A percentile compares a stretch with the other conserved stretches of the same genome.
Conservation (phyloP, 2,113 vertebrate species). For the Nycticorax nycticorax region DNA sequence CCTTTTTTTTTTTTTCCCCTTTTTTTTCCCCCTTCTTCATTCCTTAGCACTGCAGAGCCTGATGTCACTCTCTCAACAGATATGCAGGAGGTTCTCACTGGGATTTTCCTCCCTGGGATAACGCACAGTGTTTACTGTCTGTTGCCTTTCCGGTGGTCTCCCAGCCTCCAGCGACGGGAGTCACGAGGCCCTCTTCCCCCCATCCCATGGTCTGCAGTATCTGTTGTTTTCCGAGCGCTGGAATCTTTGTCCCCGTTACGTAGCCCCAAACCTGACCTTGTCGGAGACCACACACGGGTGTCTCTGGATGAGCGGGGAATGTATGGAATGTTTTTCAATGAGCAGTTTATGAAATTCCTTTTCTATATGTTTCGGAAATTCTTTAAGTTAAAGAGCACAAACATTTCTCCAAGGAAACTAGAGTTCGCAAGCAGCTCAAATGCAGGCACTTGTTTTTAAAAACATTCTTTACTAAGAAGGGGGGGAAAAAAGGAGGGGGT, state of each 20-base stretch:
- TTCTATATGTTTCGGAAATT: conserved; percentile 71
- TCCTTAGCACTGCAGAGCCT: neutral
- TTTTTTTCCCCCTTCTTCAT: neutral
- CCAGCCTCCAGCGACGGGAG: conserved; percentile 24
- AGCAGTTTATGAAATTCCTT: conserved; percentile 76
- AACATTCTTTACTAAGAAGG: conserved; percentile 51
- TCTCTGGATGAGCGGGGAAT: conserved; percentile 72
- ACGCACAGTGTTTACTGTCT: conserved; percentile 48
- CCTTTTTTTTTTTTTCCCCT: neutral
- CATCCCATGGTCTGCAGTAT: conserved; percentile 23
- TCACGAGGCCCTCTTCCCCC: conserved; percentile 37
- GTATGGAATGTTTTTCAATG: conserved; percentile 76
- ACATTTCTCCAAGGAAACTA: conserved; percentile 65
- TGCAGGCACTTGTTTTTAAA: conserved; percentile 68
- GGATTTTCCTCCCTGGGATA: conserved; percentile 54
- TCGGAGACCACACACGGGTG: conserved; percentile 73
- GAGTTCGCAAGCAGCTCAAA: conserved; percentile 23
- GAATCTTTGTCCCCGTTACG: conserved; percentile 67
- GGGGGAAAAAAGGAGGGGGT: neutral
- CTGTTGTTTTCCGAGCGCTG: conserved; percentile 56
- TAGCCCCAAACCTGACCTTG: conserved; percentile 70
- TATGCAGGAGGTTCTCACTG: neutral
- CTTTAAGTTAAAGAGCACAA: conserved; percentile 62
- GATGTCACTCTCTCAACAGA: conserved; percentile 43
- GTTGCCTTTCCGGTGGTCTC: conserved; percentile 62